phyloP scores from a whole-genome alignment of 2,113 vertebrate genomes.

The Raja brachyura region DNA sequence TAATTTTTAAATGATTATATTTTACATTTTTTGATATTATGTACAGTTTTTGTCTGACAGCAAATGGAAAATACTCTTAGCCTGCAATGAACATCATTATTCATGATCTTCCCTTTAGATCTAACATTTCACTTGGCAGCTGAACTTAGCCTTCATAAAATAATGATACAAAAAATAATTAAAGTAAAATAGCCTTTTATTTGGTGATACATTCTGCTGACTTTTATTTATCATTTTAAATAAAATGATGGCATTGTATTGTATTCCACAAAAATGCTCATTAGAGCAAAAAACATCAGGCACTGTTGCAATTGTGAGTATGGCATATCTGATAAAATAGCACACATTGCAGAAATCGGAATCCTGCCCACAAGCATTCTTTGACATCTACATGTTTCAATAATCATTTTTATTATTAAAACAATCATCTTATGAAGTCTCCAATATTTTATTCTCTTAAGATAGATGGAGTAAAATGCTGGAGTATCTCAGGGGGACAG shows the following conservation, averaged over 20 bases:
- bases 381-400: background rate
- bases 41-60: background rate
- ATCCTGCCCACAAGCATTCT: background rate
- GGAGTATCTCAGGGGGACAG: no score
- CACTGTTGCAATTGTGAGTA: background rate
- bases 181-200: constrained; percentile 1
- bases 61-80: background rate
- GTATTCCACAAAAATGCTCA: background rate
- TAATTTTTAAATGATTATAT: constrained; percentile 8
- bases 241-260: background rate
- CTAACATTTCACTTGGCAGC: background rate
- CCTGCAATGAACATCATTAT: background rate
- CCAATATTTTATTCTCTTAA: background rate
- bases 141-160: background rate
- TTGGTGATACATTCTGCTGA: constrained; percentile 24
- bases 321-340: background rate
- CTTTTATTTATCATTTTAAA: constrained; percentile 30
- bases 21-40: constrained; percentile 19
- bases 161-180: constrained; percentile 29
- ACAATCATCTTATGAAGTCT: background rate
- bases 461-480: background rate
- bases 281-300: background rate
- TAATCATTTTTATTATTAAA: background rate
- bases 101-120: background rate
- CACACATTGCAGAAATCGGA: background rate